These are phyloP conservation scores for Ooceraea biroi DNA, from an alignment of 1,140 invertebrate genomes.

Conservation along the genomic window DNA sequence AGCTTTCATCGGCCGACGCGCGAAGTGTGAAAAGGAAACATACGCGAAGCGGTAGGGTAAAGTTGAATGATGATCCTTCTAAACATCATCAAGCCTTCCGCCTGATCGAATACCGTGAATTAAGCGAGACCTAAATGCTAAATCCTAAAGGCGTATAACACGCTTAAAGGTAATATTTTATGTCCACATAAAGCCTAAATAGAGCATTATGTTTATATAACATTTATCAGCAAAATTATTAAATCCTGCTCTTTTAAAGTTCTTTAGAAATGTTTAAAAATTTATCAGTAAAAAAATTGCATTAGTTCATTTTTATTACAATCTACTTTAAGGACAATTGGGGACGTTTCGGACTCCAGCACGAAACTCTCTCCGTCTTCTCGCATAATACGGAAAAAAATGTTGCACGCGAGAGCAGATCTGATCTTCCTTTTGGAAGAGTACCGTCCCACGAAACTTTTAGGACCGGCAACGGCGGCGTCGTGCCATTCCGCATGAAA, in stretches of 20 bases:
- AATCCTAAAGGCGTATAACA: neutral
- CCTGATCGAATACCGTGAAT: conserved; percentile 23
- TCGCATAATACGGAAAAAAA: conserved; percentile 47
- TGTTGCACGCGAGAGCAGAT: conserved; percentile 49
- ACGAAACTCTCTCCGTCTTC: conserved; percentile 1
- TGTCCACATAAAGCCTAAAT: conserved; percentile 7
- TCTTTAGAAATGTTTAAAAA: conserved; percentile 28
- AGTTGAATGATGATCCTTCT: conserved; percentile 23
- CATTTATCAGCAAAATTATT: conserved; percentile 26
- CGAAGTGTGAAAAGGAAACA: conserved; percentile 25
- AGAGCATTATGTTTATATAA: neutral
- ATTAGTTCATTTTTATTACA: conserved; percentile 53
- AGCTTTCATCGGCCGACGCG: conserved; percentile 32
- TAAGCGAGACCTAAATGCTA: conserved; percentile 3
- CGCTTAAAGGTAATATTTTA: neutral
- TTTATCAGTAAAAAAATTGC: neutral
- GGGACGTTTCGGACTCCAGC: conserved; percentile 3
- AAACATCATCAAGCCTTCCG: conserved; percentile 17
- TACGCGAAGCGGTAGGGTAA: neutral
- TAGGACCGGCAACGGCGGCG: conserved; percentile 21
- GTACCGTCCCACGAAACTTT: conserved; percentile 29
- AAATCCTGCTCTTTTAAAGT: neutral
- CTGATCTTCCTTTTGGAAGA: conserved; percentile 39
- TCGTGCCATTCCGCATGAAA: conserved; percentile 45
- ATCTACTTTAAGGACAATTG: conserved; percentile 41